phyloP scores from a whole-genome alignment of 2,797 vertebrate species.

The Karalla daura region DNA sequence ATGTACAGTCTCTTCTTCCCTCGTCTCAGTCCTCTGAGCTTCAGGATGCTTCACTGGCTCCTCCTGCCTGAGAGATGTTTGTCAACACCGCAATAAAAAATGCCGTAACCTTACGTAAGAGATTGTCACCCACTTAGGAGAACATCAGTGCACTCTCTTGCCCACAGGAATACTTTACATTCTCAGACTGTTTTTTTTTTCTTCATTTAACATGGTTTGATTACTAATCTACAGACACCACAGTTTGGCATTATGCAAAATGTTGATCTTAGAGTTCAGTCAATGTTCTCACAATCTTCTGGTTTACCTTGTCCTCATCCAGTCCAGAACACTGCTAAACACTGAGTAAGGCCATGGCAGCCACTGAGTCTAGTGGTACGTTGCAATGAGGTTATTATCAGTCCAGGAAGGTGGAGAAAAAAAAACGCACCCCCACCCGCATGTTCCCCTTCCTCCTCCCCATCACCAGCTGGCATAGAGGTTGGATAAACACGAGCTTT shows the following conservation, averaged over 20 bases:
- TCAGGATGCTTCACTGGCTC: background rate
- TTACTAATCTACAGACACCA: constrained; percentile 31
- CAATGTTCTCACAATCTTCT: constrained; percentile 61
- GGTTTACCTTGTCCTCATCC: constrained; percentile 37
- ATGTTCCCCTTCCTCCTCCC: background rate
- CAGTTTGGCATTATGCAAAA: constrained; percentile 37
- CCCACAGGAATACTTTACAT: constrained; percentile 56
- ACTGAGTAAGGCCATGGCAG: constrained; percentile 57
- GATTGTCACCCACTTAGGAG: constrained; percentile 55
- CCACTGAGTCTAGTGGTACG: constrained; percentile 43
- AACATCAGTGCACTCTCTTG: constrained; percentile 2
- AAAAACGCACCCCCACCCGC: too few relatives aligned
- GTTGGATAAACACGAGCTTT: constrained; percentile 53
- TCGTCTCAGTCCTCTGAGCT: constrained; percentile 4
- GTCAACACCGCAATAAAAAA: constrained; percentile 27
- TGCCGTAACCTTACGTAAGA: constrained; percentile 13
- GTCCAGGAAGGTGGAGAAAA: background rate
- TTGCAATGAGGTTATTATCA: constrained; percentile 14
- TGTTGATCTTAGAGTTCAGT: constrained; percentile 29
- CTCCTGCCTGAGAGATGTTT: constrained; percentile 10
- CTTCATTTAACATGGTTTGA: constrained; percentile 31
- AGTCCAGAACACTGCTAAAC: constrained; percentile 13
- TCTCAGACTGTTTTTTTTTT: constrained; percentile 40
- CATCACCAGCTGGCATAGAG: constrained; percentile 20
- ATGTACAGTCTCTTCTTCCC: constrained; percentile 40